Percentiles rank a stretch among this genome's conserved stretches.
phyloP scores from a whole-genome alignment of 2,797 vertebrate genomes.

The Xiphophorus birchmanni region DNA sequence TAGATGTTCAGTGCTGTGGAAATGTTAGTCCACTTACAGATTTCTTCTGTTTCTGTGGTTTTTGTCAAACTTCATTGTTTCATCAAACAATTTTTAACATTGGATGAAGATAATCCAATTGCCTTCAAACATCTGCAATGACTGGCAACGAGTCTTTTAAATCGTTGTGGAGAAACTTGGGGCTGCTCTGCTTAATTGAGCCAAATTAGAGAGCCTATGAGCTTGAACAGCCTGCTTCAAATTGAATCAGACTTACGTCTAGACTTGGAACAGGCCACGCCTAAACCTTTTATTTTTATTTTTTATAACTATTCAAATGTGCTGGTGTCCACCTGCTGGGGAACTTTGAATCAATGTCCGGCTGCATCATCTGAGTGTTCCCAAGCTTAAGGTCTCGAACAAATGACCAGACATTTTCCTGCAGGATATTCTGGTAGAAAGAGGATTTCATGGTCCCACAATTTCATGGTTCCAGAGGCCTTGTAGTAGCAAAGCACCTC shows the following conservation, averaged over 20 bases:
- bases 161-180: background rate
- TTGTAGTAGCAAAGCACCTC: background rate
- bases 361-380: background rate
- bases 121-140: background rate
- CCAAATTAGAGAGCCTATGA: background rate
- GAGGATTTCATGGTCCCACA: background rate
- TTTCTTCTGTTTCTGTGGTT: background rate
- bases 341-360: background rate
- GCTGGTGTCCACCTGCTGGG: background rate
- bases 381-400: background rate
- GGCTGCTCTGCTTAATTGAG: background rate
- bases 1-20: background rate
- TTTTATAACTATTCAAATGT: background rate
- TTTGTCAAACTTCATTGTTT: background rate
- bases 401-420: background rate
- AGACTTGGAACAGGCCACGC: background rate
- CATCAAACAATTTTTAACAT: background rate
- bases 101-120: background rate
- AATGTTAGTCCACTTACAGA: background rate
- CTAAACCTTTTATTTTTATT: background rate
- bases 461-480: background rate
- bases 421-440: background rate
- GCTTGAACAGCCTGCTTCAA: background rate
- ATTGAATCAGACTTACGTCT: background rate
- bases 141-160: background rate